Evolutionary conservation across 2,888 invertebrate genomes (phyloP).

Genomic region (Luffia ferchaultella): DNA sequence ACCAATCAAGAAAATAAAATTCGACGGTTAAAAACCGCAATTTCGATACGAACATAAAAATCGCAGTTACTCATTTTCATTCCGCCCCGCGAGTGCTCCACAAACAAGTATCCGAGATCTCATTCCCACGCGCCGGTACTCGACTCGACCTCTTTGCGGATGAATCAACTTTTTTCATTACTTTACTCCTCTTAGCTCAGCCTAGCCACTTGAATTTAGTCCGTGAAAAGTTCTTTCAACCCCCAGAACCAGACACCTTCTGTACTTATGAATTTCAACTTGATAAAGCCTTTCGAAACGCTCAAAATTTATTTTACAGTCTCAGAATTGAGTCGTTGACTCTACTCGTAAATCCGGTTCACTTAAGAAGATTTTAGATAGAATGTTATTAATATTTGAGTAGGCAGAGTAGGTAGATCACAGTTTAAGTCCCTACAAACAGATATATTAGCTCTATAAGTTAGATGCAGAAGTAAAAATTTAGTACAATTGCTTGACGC

Average conservation of each 20-base stretch:
- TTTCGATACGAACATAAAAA: no score
- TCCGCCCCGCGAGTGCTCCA: constrained; percentile 11
- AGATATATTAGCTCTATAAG: no score
- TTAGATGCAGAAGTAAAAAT: constrained; percentile 2
- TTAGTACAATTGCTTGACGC: constrained; percentile 19
- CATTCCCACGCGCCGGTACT: constrained; percentile 6
- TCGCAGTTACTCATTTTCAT: constrained; percentile 4
- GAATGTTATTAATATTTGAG: no score
- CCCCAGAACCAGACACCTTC: constrained; percentile 7
- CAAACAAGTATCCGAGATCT: constrained; percentile 9
- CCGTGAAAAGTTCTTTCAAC: constrained; percentile 17
- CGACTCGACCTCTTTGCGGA: constrained; percentile 11
- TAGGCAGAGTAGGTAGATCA: no score
- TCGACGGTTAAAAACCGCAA: background rate
- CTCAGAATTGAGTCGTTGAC: no score
- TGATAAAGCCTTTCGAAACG: background rate
- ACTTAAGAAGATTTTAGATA: background rate
- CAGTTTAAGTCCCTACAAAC: no score
- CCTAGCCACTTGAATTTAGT: constrained; percentile 22
- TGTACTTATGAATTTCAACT: background rate
- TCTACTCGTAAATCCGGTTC: background rate
- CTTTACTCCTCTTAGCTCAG: constrained; percentile 13
- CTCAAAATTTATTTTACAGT: background rate
- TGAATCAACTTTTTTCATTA: constrained; percentile 18
- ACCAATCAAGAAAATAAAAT: background rate